A percentile compares a stretch with the other conserved stretches of the same genome.
These are phyloP conservation scores for Latheticus oryzae DNA, from an alignment of 2,888 invertebrate genomes.

Conservation along the genomic window DNA sequence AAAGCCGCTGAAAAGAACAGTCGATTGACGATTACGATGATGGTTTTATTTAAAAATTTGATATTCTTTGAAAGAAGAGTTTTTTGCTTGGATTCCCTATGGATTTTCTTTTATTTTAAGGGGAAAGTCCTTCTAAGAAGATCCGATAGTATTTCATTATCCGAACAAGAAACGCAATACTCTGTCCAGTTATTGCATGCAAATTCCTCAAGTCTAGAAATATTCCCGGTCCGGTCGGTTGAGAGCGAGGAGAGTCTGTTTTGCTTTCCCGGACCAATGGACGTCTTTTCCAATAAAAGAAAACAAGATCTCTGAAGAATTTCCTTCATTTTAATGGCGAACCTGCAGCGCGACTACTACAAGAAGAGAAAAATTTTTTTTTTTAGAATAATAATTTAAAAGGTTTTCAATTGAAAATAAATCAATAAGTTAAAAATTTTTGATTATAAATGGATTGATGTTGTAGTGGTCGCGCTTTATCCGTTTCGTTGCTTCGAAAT, in stretches of 20 bases:
- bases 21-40: conserved; percentile 26
- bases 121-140: conserved; percentile 7
- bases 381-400: too few relatives aligned
- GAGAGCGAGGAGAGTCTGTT: conserved; percentile 34
- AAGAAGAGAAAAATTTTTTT: too few relatives aligned
- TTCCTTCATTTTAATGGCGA: conserved; percentile 34
- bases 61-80: conserved; percentile 35
- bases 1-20: conserved; percentile 43
- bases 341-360: conserved; percentile 29
- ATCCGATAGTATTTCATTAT: conserved; percentile 59
- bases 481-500: conserved; percentile 51
- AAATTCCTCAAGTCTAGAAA: conserved; percentile 59
- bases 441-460: not conserved
- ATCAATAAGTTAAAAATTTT: too few relatives aligned
- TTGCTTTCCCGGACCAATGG: conserved; percentile 29
- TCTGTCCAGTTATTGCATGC: conserved; percentile 62
- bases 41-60: conserved; percentile 34
- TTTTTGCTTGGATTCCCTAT: conserved; percentile 40
- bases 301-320: conserved; percentile 46
- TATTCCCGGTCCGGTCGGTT: conserved; percentile 44
- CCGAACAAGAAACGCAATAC: conserved; percentile 52
- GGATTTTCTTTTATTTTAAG: conserved; percentile 25
- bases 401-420: too few relatives aligned
- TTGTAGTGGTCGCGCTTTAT: conserved; percentile 47
- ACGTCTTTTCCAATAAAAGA: conserved; percentile 44